Conservation (phyloP, 2,113 vertebrate genomes). For the Bubo bubo region DNA sequence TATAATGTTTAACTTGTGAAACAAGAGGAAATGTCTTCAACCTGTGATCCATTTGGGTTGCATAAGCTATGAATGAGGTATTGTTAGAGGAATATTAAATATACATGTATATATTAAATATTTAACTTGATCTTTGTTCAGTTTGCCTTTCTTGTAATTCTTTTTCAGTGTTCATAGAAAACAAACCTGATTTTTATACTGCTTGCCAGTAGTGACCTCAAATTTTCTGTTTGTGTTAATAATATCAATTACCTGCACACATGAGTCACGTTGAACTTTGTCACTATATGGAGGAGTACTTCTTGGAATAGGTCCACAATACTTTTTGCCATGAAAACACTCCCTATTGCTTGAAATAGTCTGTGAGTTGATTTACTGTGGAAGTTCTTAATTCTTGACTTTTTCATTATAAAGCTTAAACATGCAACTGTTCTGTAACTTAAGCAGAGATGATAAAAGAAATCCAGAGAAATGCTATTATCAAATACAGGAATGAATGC, state of each 20-base stretch:
- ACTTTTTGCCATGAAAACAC: background rate
- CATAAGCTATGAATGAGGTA: constrained; percentile 49
- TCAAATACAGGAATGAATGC: background rate
- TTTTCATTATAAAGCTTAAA: background rate
- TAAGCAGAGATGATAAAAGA: background rate
- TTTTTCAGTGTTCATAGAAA: constrained; percentile 39
- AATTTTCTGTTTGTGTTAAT: constrained; percentile 60
- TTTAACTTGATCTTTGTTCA: constrained; percentile 61
- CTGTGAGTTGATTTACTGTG: background rate
- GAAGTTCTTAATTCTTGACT: background rate
- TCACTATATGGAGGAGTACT: background rate
- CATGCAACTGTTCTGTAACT: background rate
- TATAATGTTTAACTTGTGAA: constrained; percentile 31
- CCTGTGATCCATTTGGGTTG: constrained; percentile 30
- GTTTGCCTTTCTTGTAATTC: constrained; percentile 54
- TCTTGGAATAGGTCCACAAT: background rate
- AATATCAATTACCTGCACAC: constrained; percentile 40
- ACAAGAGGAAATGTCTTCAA: constrained; percentile 57
- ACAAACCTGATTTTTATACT: constrained; percentile 44
- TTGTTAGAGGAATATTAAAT: constrained; percentile 60
- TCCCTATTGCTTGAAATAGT: background rate
- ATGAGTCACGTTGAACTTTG: constrained; percentile 14
- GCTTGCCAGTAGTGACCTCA: constrained; percentile 53
- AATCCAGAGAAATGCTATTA: background rate
- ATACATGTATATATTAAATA: constrained; percentile 62